Percentiles rank a stretch among this genome's conserved stretches.
Evolutionary conservation across 2,888 invertebrate species (phyloP).

Genomic region (Pherbina coryleti): DNA sequence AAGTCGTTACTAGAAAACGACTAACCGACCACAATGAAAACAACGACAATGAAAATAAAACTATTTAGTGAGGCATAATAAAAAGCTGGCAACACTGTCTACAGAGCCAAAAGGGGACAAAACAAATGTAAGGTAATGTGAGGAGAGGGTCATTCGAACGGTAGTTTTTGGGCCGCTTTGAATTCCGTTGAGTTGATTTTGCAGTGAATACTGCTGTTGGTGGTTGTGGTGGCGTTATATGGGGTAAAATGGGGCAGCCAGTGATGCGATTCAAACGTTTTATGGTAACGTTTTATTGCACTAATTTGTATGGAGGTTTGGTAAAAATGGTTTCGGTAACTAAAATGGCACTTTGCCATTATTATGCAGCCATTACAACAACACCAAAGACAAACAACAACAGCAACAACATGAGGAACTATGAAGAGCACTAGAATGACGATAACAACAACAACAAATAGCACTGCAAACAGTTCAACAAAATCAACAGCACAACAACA

Average conservation of each 20-base stretch:
- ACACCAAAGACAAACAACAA: neutral
- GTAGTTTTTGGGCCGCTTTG: neutral
- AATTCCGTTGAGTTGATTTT: constrained; percentile 3
- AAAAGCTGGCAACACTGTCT: constrained; percentile 43
- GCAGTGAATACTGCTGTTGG: neutral
- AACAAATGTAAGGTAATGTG: neutral
- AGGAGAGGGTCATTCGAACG: neutral
- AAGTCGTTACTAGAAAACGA: constrained; percentile 33
- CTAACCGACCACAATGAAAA: constrained; percentile 47
- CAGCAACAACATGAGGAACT: neutral
- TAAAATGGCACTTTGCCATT: constrained; percentile 66
- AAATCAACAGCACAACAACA: neutral
- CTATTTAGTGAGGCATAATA: constrained; percentile 41
- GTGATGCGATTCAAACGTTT: constrained; percentile 53
- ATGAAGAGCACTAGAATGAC: neutral
- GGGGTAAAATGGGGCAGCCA: neutral
- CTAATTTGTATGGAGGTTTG: constrained; percentile 61
- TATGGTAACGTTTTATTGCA: constrained; percentile 69
- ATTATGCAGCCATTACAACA: constrained; percentile 29
- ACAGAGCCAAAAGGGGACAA: neutral
- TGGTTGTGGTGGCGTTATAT: neutral
- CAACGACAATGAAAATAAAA: constrained; percentile 43
- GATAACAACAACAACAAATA: neutral
- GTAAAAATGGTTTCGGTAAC: constrained; percentile 32
- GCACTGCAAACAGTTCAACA: neutral